These are phyloP conservation scores for Pogonocherus hispidulus DNA, from an alignment of 2,888 invertebrate species.

Conservation along the genomic window DNA sequence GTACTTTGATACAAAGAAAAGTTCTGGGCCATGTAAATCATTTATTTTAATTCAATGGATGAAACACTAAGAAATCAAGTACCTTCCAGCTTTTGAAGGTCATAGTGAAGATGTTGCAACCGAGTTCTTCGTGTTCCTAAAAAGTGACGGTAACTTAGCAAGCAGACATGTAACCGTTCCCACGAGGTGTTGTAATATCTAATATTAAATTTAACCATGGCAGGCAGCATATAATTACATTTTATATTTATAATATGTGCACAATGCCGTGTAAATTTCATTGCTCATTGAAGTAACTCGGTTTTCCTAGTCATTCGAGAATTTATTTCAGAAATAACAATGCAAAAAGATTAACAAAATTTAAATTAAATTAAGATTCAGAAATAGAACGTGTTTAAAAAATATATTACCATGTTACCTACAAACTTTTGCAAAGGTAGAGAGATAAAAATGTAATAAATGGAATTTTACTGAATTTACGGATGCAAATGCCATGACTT, in stretches of 20 bases:
- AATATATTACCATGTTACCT: too few relatives aligned
- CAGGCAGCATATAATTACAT: conserved; percentile 4
- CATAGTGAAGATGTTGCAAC: conserved; percentile 12
- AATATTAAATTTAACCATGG: conserved; percentile 30
- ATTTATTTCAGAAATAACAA: not conserved
- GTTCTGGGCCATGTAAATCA: too few relatives aligned
- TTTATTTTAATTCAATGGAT: too few relatives aligned
- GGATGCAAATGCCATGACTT: too few relatives aligned
- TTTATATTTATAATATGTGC: not conserved
- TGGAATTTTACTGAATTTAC: too few relatives aligned
- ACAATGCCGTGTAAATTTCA: conserved; percentile 10
- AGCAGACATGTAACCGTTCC: conserved; percentile 43
- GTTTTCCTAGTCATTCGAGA: not conserved
- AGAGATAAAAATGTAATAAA: too few relatives aligned
- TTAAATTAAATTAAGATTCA: too few relatives aligned
- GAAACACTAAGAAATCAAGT: not conserved
- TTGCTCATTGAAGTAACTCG: not conserved
- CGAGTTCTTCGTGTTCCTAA: conserved; percentile 26
- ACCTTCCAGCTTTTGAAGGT: conserved; percentile 15
- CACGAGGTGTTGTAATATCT: conserved; percentile 41
- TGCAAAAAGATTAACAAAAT: too few relatives aligned
- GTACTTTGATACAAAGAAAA: too few relatives aligned
- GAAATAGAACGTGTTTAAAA: too few relatives aligned
- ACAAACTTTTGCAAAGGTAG: too few relatives aligned
- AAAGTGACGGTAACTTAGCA: conserved; percentile 23